Conservation (phyloP, 2,113 vertebrate species). For the Brachyhypopomus gauderio region DNA sequence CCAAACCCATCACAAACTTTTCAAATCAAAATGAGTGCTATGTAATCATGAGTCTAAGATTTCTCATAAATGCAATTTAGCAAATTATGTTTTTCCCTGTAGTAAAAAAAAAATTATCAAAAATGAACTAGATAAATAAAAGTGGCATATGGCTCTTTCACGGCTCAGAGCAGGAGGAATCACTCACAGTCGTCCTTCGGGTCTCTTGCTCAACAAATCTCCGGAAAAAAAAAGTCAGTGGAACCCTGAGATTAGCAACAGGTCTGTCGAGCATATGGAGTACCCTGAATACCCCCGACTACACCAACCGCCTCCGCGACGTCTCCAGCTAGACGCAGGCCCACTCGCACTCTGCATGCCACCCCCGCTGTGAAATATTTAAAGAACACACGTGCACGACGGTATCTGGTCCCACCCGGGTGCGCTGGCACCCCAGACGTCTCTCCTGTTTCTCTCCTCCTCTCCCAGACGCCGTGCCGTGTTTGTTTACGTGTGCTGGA, state of each 20-base stretch:
- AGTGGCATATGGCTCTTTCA: neutral
- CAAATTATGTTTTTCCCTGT: neutral
- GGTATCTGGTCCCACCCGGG: too few species aligned
- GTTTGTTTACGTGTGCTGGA: neutral
- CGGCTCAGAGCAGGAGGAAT: neutral
- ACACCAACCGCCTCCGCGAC: neutral
- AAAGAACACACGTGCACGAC: too few species aligned
- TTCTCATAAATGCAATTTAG: neutral
- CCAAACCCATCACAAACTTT: too few species aligned
- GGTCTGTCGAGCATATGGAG: constrained; percentile 21
- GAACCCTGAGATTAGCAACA: neutral
- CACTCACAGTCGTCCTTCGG: neutral
- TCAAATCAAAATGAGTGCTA: neutral
- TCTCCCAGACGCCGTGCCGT: too few species aligned
- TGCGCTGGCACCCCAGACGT: too few species aligned
- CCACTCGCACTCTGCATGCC: neutral
- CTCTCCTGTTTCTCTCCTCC: too few species aligned
- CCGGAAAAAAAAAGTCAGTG: neutral
- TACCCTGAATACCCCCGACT: neutral
- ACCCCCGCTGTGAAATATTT: too few species aligned
- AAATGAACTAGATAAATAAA: too few species aligned
- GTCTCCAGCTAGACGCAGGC: neutral
- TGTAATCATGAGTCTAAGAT: neutral
- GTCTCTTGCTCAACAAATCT: neutral
- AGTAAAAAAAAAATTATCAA: neutral